phyloP scores from a whole-genome alignment of 1,140 invertebrate species.

The Heterodera carotae region DNA sequence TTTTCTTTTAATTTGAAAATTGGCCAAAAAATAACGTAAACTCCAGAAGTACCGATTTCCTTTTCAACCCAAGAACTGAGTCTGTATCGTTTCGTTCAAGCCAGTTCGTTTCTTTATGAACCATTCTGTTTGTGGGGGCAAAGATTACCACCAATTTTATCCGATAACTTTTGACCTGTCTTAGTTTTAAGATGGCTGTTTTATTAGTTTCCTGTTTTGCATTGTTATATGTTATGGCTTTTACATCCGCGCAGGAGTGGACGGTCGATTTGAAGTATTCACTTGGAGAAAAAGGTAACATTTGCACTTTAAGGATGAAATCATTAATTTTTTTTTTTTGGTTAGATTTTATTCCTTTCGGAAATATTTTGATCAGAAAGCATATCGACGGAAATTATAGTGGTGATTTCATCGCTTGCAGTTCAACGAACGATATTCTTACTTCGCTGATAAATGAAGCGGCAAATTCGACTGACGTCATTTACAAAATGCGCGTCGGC shows the following conservation, averaged over 20 bases:
- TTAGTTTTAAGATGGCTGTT: not conserved
- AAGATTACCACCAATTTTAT: too few relatives aligned
- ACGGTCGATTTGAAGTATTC: not conserved
- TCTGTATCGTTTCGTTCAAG: too few relatives aligned
- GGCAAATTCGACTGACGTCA: not conserved
- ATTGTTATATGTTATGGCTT: not conserved
- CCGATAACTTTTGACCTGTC: too few relatives aligned
- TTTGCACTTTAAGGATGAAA: too few relatives aligned
- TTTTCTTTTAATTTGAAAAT: too few relatives aligned
- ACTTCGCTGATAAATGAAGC: conserved; percentile 2
- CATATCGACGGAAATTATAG: conserved; percentile 45
- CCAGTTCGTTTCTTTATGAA: too few relatives aligned
- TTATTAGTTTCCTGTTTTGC: not conserved
- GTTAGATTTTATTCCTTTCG: conserved; percentile 28
- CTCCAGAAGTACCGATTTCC: too few relatives aligned
- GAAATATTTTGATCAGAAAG: conserved; percentile 25
- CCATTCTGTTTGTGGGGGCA: too few relatives aligned
- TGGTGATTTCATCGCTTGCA: conserved; percentile 28
- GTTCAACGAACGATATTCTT: not conserved
- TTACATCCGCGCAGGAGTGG: not conserved
- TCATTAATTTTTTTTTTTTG: too few relatives aligned
- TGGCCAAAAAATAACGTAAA: too few relatives aligned
- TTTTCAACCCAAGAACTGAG: too few relatives aligned
- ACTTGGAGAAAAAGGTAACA: not conserved
- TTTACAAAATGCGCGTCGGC: conserved; percentile 34